These are phyloP conservation scores for Pteruthius melanotis DNA, from an alignment of 2,113 vertebrate genomes.

Conservation along the genomic window DNA sequence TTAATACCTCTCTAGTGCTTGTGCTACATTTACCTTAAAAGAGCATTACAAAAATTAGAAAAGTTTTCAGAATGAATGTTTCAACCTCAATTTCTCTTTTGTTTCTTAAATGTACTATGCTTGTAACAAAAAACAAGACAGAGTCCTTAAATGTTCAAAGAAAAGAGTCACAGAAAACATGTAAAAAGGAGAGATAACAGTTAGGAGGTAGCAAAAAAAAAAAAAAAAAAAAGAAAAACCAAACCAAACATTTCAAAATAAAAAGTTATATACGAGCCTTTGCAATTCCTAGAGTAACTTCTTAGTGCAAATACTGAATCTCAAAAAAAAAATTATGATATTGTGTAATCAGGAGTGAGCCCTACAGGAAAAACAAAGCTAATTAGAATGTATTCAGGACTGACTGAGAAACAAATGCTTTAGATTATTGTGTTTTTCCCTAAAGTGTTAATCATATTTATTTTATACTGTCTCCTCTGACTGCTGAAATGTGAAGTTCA, in stretches of 20 bases:
- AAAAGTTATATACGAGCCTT: neutral
- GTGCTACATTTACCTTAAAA: neutral
- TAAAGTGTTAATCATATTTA: conserved; percentile 9
- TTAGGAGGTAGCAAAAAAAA: neutral
- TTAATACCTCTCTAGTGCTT: neutral
- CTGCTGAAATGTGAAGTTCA: neutral
- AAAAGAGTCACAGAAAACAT: neutral
- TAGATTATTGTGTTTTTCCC: neutral
- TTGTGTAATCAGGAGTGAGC: neutral
- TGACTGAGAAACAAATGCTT: neutral
- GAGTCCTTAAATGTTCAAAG: neutral
- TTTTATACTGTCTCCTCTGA: conserved; percentile 4
- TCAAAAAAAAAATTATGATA: neutral
- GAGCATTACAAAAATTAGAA: neutral
- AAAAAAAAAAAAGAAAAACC: fast-evolving
- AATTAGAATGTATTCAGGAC: neutral
- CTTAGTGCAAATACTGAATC: neutral
- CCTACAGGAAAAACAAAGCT: neutral
- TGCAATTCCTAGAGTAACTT: neutral
- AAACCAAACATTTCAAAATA: neutral
- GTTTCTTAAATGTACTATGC: neutral
- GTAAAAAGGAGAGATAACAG: neutral
- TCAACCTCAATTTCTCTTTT: neutral
- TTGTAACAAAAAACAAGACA: neutral
- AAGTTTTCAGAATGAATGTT: neutral